Evolutionary conservation across 1,140 invertebrate genomes (phyloP).

Genomic region (Drosophila micromelanica): DNA sequence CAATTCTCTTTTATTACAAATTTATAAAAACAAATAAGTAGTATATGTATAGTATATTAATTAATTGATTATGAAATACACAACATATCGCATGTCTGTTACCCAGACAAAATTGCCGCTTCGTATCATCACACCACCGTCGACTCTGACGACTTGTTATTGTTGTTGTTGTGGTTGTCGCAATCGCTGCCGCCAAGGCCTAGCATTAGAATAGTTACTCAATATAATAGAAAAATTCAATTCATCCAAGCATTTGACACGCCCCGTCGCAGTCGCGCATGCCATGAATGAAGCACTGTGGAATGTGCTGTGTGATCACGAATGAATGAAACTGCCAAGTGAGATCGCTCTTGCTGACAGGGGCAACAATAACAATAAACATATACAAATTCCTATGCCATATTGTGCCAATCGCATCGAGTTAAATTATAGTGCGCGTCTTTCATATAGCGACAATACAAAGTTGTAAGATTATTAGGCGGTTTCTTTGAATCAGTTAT

Average conservation of each 20-base stretch:
- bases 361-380: constrained; percentile 56
- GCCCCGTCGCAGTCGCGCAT: constrained; percentile 17
- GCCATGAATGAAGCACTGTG: constrained; percentile 40
- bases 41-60: neutral
- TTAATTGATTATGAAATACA: constrained; percentile 50
- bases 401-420: constrained; percentile 42
- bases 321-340: constrained; percentile 44
- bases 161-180: constrained; percentile 27
- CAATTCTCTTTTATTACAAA: constrained; percentile 42
- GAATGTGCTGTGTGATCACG: constrained; percentile 39
- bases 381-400: constrained; percentile 60
- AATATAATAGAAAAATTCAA: constrained; percentile 1
- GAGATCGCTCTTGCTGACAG: constrained; percentile 32
- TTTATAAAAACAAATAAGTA: constrained; percentile 17
- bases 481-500: neutral
- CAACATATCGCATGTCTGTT: constrained; percentile 8
- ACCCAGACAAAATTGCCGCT: constrained; percentile 23
- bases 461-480: neutral
- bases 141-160: neutral
- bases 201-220: constrained; percentile 54
- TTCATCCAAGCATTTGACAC: constrained; percentile 34
- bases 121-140: constrained; percentile 33
- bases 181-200: constrained; percentile 48
- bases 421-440: constrained; percentile 27
- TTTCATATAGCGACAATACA: constrained; percentile 1